Evolutionary conservation across 2,888 invertebrate genomes (phyloP).

Genomic region (Hypsopygia costalis): DNA sequence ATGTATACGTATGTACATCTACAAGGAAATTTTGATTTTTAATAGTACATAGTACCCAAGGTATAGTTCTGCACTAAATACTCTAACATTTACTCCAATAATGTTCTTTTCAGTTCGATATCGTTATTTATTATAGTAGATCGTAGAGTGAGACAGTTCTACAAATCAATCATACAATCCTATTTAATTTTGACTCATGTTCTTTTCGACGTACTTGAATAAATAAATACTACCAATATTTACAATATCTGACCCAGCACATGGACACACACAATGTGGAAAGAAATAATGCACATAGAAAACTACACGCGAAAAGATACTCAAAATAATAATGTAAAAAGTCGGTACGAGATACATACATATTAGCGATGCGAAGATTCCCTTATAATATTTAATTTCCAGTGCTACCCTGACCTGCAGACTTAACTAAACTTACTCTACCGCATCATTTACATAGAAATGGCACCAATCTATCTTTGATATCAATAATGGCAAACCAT

Average conservation of each 20-base stretch:
- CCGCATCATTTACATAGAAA: constrained; percentile 76
- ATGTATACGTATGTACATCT: constrained; percentile 75
- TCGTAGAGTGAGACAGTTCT: constrained; percentile 53
- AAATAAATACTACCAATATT: constrained; percentile 75
- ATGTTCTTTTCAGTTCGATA: constrained; percentile 62
- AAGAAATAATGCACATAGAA: constrained; percentile 69
- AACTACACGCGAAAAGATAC: constrained; percentile 49
- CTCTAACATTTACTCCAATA: constrained; percentile 62
- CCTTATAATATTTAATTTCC: constrained; percentile 72
- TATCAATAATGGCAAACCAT: constrained; percentile 79
- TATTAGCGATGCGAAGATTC: constrained; percentile 48
- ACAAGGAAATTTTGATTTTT: constrained; percentile 71
- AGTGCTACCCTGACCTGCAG: constrained; percentile 78
- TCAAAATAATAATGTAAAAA: constrained; percentile 50
- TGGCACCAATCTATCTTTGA: constrained; percentile 81
- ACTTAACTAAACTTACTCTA: constrained; percentile 78
- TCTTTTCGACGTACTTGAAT: constrained; percentile 58
- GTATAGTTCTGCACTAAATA: constrained; percentile 72
- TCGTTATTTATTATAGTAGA: constrained; percentile 29
- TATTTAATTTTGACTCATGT: constrained; percentile 48
- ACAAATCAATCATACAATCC: constrained; percentile 50
- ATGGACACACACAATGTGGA: constrained; percentile 75
- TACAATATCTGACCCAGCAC: constrained; percentile 74
- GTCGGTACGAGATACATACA: constrained; percentile 40
- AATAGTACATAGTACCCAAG: constrained; percentile 58